These are phyloP conservation scores for Podabrus alpinus DNA, from an alignment of 2,888 invertebrate genomes.

Conservation along the genomic window DNA sequence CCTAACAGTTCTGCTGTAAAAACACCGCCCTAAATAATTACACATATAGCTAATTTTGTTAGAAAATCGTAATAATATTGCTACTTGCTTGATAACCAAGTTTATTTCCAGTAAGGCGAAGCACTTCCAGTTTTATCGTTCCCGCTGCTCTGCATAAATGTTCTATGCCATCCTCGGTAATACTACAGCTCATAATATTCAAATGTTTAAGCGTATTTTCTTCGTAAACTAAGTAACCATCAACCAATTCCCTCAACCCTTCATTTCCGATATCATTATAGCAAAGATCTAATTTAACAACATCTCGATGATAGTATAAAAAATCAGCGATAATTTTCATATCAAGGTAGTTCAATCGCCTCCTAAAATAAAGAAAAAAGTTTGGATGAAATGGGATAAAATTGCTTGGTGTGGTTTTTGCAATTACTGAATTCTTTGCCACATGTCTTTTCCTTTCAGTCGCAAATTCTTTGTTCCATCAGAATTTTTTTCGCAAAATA, in stretches of 20 bases:
- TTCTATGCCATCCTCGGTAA: slow-evolving; percentile 56
- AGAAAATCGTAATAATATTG: neutral
- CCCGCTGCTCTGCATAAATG: slow-evolving; percentile 38
- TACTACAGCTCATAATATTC: slow-evolving; percentile 63
- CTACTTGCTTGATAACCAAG: slow-evolving; percentile 57
- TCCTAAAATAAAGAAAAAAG: slow-evolving; percentile 39
- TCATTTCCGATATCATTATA: slow-evolving; percentile 62
- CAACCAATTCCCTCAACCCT: slow-evolving; percentile 57
- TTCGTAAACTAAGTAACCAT: slow-evolving; percentile 55
- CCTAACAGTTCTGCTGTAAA: slow-evolving; percentile 59
- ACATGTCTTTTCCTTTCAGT: slow-evolving; percentile 59
- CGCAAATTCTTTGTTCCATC: slow-evolving; percentile 60
- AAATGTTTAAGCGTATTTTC: slow-evolving; percentile 59
- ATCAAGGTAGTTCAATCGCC: slow-evolving; percentile 58
- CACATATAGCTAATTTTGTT: neutral
- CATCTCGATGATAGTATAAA: slow-evolving; percentile 54
- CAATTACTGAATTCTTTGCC: slow-evolving; percentile 52
- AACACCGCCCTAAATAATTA: slow-evolving; percentile 55
- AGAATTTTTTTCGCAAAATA: slow-evolving; percentile 59
- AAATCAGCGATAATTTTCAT: slow-evolving; percentile 59
- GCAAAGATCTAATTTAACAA: slow-evolving; percentile 60
- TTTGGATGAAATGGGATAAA: neutral
- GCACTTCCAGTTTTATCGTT: slow-evolving; percentile 56
- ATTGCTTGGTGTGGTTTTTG: neutral
- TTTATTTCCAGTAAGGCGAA: slow-evolving; percentile 64